Conservation (phyloP, 2,888 invertebrate species). For the Caenorhabditis sulstoni region DNA sequence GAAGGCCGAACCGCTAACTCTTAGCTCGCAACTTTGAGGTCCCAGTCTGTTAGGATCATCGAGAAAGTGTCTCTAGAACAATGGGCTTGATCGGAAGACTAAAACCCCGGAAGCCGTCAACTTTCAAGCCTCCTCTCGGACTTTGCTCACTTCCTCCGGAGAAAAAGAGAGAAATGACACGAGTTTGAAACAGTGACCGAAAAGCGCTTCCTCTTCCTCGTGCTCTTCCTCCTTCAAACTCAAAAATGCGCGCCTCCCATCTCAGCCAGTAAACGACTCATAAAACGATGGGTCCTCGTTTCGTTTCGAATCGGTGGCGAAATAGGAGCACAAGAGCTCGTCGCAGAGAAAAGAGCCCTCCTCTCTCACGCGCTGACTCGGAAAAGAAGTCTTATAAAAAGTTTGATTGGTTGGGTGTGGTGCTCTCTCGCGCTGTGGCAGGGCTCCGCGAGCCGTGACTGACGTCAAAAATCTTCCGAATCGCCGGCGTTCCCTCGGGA, state of each 20-base stretch:
- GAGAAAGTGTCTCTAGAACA: no score
- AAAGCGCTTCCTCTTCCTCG: background rate
- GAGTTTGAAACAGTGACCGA: background rate
- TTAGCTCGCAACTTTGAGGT: no score
- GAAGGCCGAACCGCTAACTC: no score
- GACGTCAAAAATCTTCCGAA: conserved; percentile 57
- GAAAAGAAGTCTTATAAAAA: conserved; percentile 48
- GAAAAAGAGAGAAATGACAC: background rate
- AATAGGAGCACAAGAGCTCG: conserved; percentile 36
- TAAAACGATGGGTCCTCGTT: conserved; percentile 51
- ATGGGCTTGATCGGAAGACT: no score
- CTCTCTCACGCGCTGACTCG: no score
- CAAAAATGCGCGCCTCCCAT: conserved; percentile 18
- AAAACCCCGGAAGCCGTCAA: conserved; percentile 11
- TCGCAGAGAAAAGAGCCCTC: conserved; percentile 9
- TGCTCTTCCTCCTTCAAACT: no score
- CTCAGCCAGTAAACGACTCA: conserved; percentile 48
- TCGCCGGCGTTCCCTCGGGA: conserved; percentile 46
- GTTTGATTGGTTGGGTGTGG: conserved; percentile 54
- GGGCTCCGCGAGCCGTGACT: conserved; percentile 36
- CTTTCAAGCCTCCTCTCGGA: no score
- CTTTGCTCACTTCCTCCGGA: conserved; percentile 2
- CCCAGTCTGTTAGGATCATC: no score
- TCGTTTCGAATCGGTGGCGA: conserved; percentile 29
- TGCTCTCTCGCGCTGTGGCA: conserved; percentile 28